Evolutionary conservation across 2,113 vertebrate species (phyloP), one percentile per base, ranked within the genome.

Genomic region (Thunnus maccoyii): DNA sequence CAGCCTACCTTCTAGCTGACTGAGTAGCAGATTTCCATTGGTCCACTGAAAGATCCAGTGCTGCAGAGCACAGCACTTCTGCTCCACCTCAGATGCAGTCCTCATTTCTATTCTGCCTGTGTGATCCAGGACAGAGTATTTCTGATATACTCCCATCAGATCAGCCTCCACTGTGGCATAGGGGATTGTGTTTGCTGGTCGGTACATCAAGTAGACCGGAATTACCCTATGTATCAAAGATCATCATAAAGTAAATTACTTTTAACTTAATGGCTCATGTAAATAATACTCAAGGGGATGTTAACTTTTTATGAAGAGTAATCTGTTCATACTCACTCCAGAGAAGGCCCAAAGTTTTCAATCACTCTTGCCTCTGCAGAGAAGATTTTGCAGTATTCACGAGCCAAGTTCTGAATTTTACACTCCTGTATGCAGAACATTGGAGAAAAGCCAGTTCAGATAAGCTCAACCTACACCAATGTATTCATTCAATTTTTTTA

Each of bases 21-120:
- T 98, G 86, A 99, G 94, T 0, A 99, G 94, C 84, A 99, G 95
- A 89, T 98, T 98, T 83, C 98, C 97, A 0, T 95, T 98, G n/a
- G 98, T 99, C 98, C 98, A 99, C 90, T 97, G 97, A 82, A 96
- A 97, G 65, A 99, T 96, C 98, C 98, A 99, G 3, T 99, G 98
- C 93, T 99, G 98, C 91, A 99, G 97, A 62, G 97, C 82, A 69
- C 95, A 97, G 83, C 98, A 99, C 58, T 99, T 99, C 82, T 96
- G 96, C 72, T 94, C 88, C 0, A 95, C 86, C 80, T 96, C 97
- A 0, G 96, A 96, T 51, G 79, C 84, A 54, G 89, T 88, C 72
- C 83, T 84, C 41, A 86, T 65, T 1, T 94, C 84, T 32, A 96
- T 82, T 32, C 78, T 76, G 16, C 88, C 89, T 2, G 86, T 85